Percentiles rank a stretch among this genome's conserved stretches.
Evolutionary conservation across 2,113 vertebrate genomes (phyloP).

Genomic region (Mugil cephalus): DNA sequence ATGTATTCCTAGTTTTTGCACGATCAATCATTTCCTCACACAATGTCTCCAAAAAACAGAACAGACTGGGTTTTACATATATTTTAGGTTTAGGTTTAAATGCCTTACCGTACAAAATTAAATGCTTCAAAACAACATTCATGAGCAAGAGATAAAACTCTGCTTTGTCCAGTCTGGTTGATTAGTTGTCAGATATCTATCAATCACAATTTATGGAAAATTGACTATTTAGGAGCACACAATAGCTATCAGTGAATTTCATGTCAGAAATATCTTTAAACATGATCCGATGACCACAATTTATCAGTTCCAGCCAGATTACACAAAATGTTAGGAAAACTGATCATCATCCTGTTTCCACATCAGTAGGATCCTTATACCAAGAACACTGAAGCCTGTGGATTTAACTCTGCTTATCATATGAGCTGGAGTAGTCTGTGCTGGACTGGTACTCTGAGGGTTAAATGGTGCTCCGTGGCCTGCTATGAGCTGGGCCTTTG

Average conservation of each 20-base stretch:
- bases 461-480: constrained; percentile 76
- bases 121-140: neutral
- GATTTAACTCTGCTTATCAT: constrained; percentile 73
- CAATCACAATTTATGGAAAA: too few species aligned
- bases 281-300: constrained; percentile 6
- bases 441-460: constrained; percentile 68
- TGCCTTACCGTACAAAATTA: neutral
- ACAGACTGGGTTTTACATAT: neutral
- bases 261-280: neutral
- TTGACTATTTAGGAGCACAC: too few species aligned
- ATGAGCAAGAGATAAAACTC: neutral
- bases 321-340: constrained; percentile 36
- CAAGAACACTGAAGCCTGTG: constrained; percentile 55
- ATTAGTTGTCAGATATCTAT: too few species aligned
- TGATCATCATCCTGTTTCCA: constrained; percentile 45
- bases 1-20: constrained; percentile 25
- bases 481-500: constrained; percentile 77
- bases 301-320: constrained; percentile 10
- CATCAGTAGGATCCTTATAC: constrained; percentile 54
- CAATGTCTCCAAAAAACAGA: neutral
- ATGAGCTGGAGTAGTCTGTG: constrained; percentile 63
- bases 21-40: neutral
- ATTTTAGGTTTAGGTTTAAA: neutral
- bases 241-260: too few species aligned
- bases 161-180: neutral